Conservation (phyloP, 1,140 invertebrate species). For the Propsilocerus akamusi region DNA sequence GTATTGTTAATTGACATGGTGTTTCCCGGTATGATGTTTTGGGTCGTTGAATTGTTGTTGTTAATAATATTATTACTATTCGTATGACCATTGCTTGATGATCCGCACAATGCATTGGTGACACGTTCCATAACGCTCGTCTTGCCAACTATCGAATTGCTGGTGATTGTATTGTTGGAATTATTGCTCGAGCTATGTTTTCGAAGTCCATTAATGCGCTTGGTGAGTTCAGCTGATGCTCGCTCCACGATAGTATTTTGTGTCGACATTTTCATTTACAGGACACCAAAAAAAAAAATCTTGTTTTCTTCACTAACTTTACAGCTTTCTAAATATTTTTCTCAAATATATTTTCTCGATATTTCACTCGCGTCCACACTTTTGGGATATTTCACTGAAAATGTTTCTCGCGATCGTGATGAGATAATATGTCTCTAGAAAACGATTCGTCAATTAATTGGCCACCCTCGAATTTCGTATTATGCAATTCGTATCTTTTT, state of each 20-base stretch:
- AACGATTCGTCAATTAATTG: too few relatives aligned
- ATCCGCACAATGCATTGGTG: constrained; percentile 52
- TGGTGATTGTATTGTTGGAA: neutral
- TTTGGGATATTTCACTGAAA: too few relatives aligned
- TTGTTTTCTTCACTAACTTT: too few relatives aligned
- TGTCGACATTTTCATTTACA: constrained; percentile 38
- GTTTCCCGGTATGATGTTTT: constrained; percentile 22
- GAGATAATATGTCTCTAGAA: too few relatives aligned
- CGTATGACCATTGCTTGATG: constrained; percentile 19
- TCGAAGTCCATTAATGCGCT: constrained; percentile 54
- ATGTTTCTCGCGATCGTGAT: too few relatives aligned
- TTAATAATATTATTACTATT: constrained; percentile 20
- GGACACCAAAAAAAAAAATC: too few relatives aligned
- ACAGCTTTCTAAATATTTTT: too few relatives aligned
- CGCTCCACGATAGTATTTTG: constrained; percentile 63
- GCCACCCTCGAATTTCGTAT: too few relatives aligned
- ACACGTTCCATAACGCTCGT: constrained; percentile 66
- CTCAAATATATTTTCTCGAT: too few relatives aligned
- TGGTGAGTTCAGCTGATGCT: constrained; percentile 68
- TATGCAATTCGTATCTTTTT: too few relatives aligned
- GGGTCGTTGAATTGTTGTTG: constrained; percentile 19
- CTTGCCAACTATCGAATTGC: constrained; percentile 18
- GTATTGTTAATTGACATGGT: constrained; percentile 13
- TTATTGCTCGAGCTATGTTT: neutral
- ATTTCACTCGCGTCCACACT: too few relatives aligned